phyloP scores from a whole-genome alignment of 2,113 vertebrate genomes.

The Psilopogon haemacephalus region DNA sequence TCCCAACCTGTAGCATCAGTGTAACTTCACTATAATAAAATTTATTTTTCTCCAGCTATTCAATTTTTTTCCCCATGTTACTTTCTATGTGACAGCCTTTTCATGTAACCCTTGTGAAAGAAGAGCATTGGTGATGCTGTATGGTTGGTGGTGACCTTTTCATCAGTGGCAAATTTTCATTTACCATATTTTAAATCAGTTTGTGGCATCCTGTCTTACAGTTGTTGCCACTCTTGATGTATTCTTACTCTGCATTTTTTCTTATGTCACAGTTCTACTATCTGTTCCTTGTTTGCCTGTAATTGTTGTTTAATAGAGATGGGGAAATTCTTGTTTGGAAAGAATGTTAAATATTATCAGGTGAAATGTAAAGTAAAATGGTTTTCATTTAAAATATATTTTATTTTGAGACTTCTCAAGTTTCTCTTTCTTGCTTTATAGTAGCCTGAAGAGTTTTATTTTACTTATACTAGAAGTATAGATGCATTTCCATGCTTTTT shows the following conservation, averaged over 20 bases:
- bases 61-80: not conserved
- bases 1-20: not conserved
- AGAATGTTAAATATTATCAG: not conserved
- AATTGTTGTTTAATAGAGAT: not conserved
- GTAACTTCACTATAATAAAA: not conserved
- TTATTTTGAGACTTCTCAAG: not conserved
- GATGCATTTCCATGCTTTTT: not conserved
- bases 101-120: not conserved
- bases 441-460: not conserved
- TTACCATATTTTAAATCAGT: not conserved
- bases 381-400: not conserved
- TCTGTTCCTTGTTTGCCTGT: not conserved
- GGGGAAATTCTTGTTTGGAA: not conserved
- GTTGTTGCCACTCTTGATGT: not conserved
- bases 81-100: not conserved
- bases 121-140: not conserved
- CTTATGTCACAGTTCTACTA: not conserved
- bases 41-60: not conserved
- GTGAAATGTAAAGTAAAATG: not conserved
- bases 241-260: not conserved
- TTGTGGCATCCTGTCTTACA: not conserved
- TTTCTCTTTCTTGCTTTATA: not conserved
- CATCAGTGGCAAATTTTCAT: not conserved
- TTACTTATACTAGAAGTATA: not conserved
- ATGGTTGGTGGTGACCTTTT: not conserved